phyloP scores from a whole-genome alignment of 2,113 vertebrate species.

The Nymphicus hollandicus region DNA sequence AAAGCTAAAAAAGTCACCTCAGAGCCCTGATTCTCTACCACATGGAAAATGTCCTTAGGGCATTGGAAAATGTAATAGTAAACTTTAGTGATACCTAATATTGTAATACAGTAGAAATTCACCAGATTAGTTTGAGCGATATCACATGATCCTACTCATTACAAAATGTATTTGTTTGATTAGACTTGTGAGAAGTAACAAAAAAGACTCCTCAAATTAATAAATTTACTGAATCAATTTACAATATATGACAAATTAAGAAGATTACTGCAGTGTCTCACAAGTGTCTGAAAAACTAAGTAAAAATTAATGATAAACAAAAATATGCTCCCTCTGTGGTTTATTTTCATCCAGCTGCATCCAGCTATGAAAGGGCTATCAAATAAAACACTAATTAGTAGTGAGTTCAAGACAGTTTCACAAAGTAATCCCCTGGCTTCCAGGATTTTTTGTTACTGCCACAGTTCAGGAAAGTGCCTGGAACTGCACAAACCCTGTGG shows the following conservation, averaged over 20 bases:
- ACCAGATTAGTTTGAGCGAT: not conserved
- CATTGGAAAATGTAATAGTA: not conserved
- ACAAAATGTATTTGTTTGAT: not conserved
- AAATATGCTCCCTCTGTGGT: not conserved
- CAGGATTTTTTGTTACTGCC: not conserved
- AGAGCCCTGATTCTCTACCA: not conserved
- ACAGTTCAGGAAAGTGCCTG: not conserved
- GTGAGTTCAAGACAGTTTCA: not conserved
- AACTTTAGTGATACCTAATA: not conserved
- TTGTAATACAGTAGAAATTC: not conserved
- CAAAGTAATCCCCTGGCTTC: not conserved
- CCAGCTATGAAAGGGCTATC: conserved; percentile 35
- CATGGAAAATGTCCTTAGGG: not conserved
- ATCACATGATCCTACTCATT: not conserved
- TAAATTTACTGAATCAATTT: conserved; percentile 3
- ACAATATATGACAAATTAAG: conserved; percentile 11
- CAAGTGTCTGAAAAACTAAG: not conserved
- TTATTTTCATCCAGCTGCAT: conserved; percentile 24
- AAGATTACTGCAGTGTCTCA: not conserved
- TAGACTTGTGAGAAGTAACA: not conserved
- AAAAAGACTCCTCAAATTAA: not conserved
- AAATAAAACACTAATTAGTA: conserved; percentile 40
- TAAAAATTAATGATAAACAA: conserved; percentile 25
- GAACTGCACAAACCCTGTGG: not conserved
- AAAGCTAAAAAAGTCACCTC: not conserved